Conservation (phyloP, 2,113 vertebrate species). For the Ursus arctos region DNA sequence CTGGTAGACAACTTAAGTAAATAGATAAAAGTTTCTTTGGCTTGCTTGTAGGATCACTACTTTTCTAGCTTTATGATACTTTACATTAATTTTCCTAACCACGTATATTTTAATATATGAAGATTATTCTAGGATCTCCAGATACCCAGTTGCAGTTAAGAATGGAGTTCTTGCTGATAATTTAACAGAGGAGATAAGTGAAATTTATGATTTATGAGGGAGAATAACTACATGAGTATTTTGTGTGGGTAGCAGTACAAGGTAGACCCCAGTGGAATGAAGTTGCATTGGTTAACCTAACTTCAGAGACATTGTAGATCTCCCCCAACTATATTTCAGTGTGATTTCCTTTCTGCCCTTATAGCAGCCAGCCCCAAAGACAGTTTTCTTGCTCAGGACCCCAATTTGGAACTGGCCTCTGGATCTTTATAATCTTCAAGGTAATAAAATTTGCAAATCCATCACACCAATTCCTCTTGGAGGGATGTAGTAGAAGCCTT, state of each 20-base stretch:
- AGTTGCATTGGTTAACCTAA: background rate
- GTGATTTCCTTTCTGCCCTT: background rate
- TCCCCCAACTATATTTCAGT: background rate
- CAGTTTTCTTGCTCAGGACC: background rate
- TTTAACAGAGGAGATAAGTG: conserved; percentile 4
- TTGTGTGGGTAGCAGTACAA: conserved; percentile 1
- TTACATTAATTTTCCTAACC: conserved; percentile 17
- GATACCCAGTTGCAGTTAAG: background rate
- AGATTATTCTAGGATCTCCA: conserved; percentile 1
- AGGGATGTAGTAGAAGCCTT: background rate
- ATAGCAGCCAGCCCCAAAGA: background rate
- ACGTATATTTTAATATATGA: conserved; percentile 32
- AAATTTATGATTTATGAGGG: conserved; percentile 34
- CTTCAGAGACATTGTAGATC: background rate
- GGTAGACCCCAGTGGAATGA: background rate
- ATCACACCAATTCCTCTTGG: background rate
- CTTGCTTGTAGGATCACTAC: background rate
- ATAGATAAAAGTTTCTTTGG: conserved; percentile 71
- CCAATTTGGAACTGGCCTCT: background rate
- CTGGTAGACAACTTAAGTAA: conserved; percentile 59
- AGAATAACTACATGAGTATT: background rate
- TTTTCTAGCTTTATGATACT: conserved; percentile 32
- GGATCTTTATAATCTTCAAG: background rate
- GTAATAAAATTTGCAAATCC: background rate
- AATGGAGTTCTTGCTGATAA: conserved; percentile 12